Conservation (phyloP, 2,888 invertebrate species). For the Spicauda simplicius region DNA sequence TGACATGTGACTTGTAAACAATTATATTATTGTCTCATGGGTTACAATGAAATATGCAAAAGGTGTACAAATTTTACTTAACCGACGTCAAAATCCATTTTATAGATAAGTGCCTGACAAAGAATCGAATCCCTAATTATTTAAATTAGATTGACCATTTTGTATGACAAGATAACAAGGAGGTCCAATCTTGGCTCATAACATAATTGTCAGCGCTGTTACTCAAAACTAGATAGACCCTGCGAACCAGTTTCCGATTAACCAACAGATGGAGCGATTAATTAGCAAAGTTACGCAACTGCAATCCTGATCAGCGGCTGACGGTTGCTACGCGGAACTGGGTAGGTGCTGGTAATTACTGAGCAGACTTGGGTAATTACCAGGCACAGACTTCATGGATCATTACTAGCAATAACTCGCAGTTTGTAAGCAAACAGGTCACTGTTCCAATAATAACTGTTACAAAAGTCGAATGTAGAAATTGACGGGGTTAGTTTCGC, state of each 20-base stretch:
- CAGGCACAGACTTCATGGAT: constrained; percentile 14
- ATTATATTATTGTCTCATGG: too few relatives aligned
- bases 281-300: constrained; percentile 27
- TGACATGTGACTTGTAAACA: too few relatives aligned
- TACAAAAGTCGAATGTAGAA: constrained; percentile 1
- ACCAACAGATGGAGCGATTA: constrained; percentile 27
- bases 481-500: too few relatives aligned
- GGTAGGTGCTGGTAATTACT: constrained; percentile 11
- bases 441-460: constrained; percentile 5
- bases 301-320: constrained; percentile 12
- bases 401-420: constrained; percentile 4
- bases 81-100: too few relatives aligned
- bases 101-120: too few relatives aligned
- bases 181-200: not conserved
- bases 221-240: not conserved
- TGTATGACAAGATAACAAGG: too few relatives aligned
- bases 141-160: too few relatives aligned
- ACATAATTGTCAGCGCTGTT: not conserved
- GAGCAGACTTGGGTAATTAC: constrained; percentile 11
- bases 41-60: too few relatives aligned
- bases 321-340: constrained; percentile 30
- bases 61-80: too few relatives aligned
- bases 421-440: constrained; percentile 19
- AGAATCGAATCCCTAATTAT: too few relatives aligned
- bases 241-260: constrained; percentile 17